Evolutionary conservation across 2,797 vertebrate genomes (phyloP), one percentile per base, ranked within the genome.

Genomic region (Coregonus sp.): DNA sequence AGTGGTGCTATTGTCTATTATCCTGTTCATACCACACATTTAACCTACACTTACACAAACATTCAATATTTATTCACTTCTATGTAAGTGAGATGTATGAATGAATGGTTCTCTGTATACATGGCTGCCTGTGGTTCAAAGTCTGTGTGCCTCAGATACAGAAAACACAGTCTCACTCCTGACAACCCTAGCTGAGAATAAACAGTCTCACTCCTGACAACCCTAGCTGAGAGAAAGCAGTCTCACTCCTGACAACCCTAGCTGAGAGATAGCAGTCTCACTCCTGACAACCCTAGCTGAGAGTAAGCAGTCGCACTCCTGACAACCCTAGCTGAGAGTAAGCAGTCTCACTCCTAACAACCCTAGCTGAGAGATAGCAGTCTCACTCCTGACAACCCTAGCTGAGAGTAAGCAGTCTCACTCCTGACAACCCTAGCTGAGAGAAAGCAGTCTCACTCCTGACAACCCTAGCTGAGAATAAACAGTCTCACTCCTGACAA

Each of bases 151-250:
- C 31, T 67, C 25, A 14, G 25, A 56, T 69, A 63, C 52, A 20
- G 14, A 69, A 69, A 18, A 75, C 75, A 51, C 5, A 80, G 1
- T 11, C 70, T 37, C n/a, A 40, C 59, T 79, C 78, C 75, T 83
- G 70, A 76, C 70, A 70, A 52, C 63, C 47, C 35, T 31, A 73
- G 75, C 67, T 80, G 68, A 81, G 72, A 80, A 11, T 68, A 82
- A 81, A 70, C 75, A 70, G 54, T 31, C 65, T 50, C 25, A 11
- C 25, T 33, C 31, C 3, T 33, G 31, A 33, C 31, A 33, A 33
- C 1, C 31, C 31, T 33, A 33, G 31, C 31, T 33, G 31, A 33
- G 31, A 33, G 31, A 0, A 33, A 33, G 37, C 4, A 79, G 2
- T 9, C 70, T 47, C n/a, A 51, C 59, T 79, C 78, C 74, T 83